These are phyloP conservation scores for Hippasteria phrygiana DNA, from an alignment of 53 echinoderm and acorn worm species.

Conservation along the genomic window DNA sequence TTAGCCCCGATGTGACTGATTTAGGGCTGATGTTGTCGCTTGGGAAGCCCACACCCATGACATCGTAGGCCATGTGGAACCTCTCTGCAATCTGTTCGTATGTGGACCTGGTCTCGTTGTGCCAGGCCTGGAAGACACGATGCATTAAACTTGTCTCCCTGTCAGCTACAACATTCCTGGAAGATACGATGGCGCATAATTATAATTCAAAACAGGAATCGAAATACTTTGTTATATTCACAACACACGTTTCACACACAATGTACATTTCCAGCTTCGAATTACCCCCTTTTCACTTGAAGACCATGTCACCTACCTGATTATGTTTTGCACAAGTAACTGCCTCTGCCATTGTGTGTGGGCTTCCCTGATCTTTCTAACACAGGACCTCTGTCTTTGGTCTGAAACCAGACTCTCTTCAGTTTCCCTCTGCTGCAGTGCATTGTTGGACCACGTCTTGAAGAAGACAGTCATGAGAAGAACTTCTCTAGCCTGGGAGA, in stretches of 20 bases:
- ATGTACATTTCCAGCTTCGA: too few species aligned
- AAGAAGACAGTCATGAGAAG: slow-evolving; percentile 46
- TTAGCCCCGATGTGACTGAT: background rate
- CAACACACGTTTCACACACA: too few species aligned
- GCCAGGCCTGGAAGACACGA: slow-evolving; percentile 51
- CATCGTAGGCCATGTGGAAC: slow-evolving; percentile 31
- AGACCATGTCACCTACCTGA: slow-evolving; percentile 52
- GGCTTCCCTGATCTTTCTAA: slow-evolving; percentile 7
- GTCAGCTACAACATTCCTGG: slow-evolving; percentile 25
- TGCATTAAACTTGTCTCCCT: background rate
- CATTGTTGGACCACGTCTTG: slow-evolving; percentile 39
- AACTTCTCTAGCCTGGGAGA: slow-evolving; percentile 50
- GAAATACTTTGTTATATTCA: too few species aligned
- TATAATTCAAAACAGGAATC: background rate
- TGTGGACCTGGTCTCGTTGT: slow-evolving; percentile 11
- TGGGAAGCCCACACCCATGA: background rate
- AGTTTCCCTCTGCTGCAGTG: slow-evolving; percentile 13
- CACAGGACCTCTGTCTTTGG: background rate
- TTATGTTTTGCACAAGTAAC: slow-evolving; percentile 39
- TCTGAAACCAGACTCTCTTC: slow-evolving; percentile 27
- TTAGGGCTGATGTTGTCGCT: slow-evolving; percentile 23
- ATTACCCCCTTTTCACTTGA: too few species aligned
- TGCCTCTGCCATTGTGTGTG: slow-evolving; percentile 56
- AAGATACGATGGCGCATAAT: background rate
- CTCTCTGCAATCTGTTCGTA: slow-evolving; percentile 21